phyloP scores from a whole-genome alignment of 2,797 vertebrate genomes.

The Artibeus jamaicensis region DNA sequence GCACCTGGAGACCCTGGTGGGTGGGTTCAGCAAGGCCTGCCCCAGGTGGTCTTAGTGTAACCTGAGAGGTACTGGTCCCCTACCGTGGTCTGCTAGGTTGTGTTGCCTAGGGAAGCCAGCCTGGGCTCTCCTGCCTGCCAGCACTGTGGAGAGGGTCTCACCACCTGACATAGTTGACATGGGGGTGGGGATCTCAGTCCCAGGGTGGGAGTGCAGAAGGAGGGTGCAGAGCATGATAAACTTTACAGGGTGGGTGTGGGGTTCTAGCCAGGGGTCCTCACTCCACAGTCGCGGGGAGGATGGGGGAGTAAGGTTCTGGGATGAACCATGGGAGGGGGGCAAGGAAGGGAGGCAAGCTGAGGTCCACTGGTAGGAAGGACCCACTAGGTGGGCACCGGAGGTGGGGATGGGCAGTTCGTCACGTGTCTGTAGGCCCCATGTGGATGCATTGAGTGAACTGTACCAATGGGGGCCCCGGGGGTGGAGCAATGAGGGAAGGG shows the following conservation, averaged over 20 bases:
- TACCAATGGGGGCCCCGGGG: not conserved
- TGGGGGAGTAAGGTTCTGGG: not conserved
- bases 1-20: not conserved
- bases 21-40: not conserved
- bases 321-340: not conserved
- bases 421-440: not conserved
- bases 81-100: not conserved
- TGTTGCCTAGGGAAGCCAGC: too few species aligned
- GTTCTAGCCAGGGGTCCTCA: not conserved
- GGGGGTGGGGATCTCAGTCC: not conserved
- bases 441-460: not conserved
- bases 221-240: not conserved
- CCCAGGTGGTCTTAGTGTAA: not conserved
- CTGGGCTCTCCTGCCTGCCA: not conserved
- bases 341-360: not conserved
- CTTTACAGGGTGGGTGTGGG: not conserved
- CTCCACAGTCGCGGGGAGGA: not conserved
- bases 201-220: not conserved
- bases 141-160: not conserved
- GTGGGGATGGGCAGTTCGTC: not conserved
- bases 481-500: not conserved
- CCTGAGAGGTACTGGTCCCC: not conserved
- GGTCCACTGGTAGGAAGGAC: not conserved
- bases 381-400: too few species aligned
- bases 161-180: not conserved